phyloP scores from a whole-genome alignment of 37 sponge, comb jelly and placozoan species.

The Chondrilla cf. caribensis region DNA sequence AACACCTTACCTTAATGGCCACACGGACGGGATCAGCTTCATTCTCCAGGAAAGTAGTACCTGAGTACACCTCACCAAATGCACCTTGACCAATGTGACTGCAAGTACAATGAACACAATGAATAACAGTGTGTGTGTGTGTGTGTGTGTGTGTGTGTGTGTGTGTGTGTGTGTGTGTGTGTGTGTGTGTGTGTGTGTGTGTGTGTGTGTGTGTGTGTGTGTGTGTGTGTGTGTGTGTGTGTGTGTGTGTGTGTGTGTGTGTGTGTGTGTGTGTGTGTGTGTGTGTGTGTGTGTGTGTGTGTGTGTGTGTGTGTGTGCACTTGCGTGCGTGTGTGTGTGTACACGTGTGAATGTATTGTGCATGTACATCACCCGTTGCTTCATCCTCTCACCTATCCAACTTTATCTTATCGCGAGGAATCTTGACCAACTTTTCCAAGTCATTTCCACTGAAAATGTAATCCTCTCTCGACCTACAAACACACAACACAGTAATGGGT shows the following conservation, averaged over 20 bases:
- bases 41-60: conserved; percentile 47
- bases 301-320: background rate
- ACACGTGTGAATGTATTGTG: too few relatives aligned
- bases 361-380: too few relatives aligned
- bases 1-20: conserved; percentile 71
- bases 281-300: too few relatives aligned
- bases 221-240: background rate
- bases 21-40: conserved; percentile 56
- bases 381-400: conserved; percentile 58
- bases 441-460: conserved; percentile 60
- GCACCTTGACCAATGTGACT: conserved; percentile 61
- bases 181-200: too few relatives aligned
- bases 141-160: too few relatives aligned
- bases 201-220: too few relatives aligned
- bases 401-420: conserved; percentile 60
- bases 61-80: conserved; percentile 79
- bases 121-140: background rate
- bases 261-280: too few relatives aligned
- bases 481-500: too few relatives aligned
- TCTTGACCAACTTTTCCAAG: conserved; percentile 52
- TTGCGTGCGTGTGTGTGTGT: background rate
- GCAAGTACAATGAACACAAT: too few relatives aligned
- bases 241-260: background rate
- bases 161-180: too few relatives aligned
- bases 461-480: conserved; percentile 55